Evolutionary conservation across 2,888 invertebrate genomes (phyloP).

Genomic region (Zaprionus obscuricornis): DNA sequence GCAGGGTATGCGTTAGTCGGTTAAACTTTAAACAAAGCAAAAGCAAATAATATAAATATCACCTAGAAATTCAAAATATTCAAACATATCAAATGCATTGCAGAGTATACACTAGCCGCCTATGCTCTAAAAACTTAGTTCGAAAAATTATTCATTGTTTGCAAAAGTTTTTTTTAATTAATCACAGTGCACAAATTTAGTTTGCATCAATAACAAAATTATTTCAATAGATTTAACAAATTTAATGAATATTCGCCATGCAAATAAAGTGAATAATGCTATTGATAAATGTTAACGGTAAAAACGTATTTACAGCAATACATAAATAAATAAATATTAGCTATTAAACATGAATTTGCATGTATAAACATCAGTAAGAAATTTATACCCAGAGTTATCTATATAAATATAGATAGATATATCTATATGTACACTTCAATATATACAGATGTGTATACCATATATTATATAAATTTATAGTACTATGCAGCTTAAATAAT

Average conservation of each 20-base stretch:
- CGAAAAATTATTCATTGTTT: too few species aligned
- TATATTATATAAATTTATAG: constrained; percentile 30
- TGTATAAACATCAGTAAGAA: too few species aligned
- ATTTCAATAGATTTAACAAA: constrained; percentile 29
- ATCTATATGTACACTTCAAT: constrained; percentile 18
- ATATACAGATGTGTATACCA: background rate
- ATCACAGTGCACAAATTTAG: constrained; percentile 10
- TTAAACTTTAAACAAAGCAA: too few species aligned
- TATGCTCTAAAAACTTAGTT: background rate
- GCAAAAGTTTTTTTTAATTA: constrained; percentile 21
- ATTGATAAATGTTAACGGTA: background rate
- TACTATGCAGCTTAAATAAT: constrained; percentile 1
- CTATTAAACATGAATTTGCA: constrained; percentile 26
- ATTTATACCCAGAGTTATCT: too few species aligned
- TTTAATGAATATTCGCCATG: constrained; percentile 31
- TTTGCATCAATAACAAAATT: constrained; percentile 31
- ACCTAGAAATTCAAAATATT: too few species aligned
- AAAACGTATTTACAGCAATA: background rate
- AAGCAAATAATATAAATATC: too few species aligned
- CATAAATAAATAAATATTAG: constrained; percentile 24
- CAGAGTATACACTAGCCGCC: background rate
- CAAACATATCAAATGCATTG: too few species aligned
- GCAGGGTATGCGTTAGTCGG: too few species aligned
- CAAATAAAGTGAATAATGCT: background rate
- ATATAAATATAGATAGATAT: background rate